Evolutionary conservation across 1,140 invertebrate genomes (phyloP).

Genomic region (Holcopasites calliopsidis): DNA sequence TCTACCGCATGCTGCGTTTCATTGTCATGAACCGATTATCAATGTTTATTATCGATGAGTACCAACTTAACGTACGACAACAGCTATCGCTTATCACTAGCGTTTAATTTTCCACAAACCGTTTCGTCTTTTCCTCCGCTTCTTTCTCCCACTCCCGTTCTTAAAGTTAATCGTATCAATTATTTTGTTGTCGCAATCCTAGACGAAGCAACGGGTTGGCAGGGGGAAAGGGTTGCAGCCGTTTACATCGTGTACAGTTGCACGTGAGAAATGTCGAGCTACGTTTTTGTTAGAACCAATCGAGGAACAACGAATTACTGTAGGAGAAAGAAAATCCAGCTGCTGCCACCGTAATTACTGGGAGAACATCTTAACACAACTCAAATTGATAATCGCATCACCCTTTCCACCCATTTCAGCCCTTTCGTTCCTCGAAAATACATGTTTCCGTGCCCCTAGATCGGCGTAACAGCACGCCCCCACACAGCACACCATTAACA

Average conservation of each 20-base stretch:
- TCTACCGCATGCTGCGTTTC: conserved; percentile 1
- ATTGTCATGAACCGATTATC: conserved; percentile 41
- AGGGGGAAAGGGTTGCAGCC: background rate
- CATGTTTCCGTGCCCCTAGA: background rate
- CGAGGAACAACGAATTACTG: too few relatives aligned
- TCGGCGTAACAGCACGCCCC: background rate
- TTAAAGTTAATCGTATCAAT: conserved; percentile 33
- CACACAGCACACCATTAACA: conserved; percentile 1
- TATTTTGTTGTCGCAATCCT: background rate
- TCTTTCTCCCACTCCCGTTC: background rate
- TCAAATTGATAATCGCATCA: too few relatives aligned
- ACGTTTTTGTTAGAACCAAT: too few relatives aligned
- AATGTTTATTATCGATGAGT: conserved; percentile 33
- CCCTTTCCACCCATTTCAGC: too few relatives aligned
- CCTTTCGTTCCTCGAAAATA: too few relatives aligned
- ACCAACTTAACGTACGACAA: conserved; percentile 37
- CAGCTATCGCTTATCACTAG: conserved; percentile 5
- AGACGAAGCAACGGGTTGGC: background rate
- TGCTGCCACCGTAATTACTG: too few relatives aligned
- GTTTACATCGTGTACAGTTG: too few relatives aligned
- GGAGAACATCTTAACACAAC: too few relatives aligned
- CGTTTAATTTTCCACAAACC: background rate
- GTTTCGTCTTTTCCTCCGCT: background rate
- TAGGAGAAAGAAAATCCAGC: too few relatives aligned
- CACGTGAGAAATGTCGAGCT: too few relatives aligned